phyloP scores from a whole-genome alignment of 2,888 invertebrate genomes.

The Malthinus flaveolus region DNA sequence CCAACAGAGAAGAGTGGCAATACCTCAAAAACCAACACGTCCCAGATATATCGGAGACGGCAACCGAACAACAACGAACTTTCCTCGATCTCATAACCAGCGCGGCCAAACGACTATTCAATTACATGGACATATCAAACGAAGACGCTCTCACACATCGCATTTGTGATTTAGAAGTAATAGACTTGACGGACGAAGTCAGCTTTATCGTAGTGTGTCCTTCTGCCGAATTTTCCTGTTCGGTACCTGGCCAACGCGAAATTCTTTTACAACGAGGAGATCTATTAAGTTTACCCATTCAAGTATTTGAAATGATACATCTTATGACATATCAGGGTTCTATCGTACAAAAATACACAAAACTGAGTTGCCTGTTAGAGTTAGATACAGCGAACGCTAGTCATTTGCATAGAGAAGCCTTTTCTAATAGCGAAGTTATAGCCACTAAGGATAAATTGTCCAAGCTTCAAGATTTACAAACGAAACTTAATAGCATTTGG shows the following conservation, averaged over 20 bases:
- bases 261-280: conserved; percentile 83
- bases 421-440: conserved; percentile 85
- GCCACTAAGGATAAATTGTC: conserved; percentile 83
- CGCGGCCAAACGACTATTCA: conserved; percentile 74
- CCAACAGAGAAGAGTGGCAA: conserved; percentile 92
- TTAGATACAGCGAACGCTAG: conserved; percentile 89
- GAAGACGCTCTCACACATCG: conserved; percentile 76
- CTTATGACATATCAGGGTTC: conserved; percentile 90
- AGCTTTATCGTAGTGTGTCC: conserved; percentile 92
- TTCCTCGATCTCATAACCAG: conserved; percentile 78
- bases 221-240: conserved; percentile 89
- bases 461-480: conserved; percentile 82
- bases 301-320: conserved; percentile 94
- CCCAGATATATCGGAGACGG: conserved; percentile 56
- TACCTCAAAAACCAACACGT: conserved; percentile 71
- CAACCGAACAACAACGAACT: conserved; percentile 77
- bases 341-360: conserved; percentile 88
- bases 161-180: conserved; percentile 90
- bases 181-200: conserved; percentile 89
- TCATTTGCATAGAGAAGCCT: conserved; percentile 92
- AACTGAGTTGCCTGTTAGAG: conserved; percentile 91
- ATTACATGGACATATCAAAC: conserved; percentile 75
- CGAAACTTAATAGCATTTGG: conserved; percentile 87
- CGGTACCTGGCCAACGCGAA: conserved; percentile 85
- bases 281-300: conserved; percentile 86